Base-by-base conservation (phyloP, 2,797 vertebrate genomes). In the Sternarchorhynchus goeldii region DNA sequence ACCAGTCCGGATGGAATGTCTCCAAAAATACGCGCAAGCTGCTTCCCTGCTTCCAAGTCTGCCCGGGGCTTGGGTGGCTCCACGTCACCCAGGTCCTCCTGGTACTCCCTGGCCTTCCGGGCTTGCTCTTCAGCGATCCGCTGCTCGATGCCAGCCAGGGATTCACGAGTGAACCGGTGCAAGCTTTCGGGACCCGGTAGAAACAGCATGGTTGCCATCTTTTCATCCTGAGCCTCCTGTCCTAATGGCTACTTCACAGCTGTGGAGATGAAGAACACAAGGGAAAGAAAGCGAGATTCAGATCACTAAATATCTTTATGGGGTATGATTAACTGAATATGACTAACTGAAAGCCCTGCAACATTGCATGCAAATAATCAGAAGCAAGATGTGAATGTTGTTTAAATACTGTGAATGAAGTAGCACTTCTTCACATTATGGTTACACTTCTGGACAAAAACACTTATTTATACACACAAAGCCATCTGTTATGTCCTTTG, bases 161-260 rank as follows among this genome's bases (percentile, higher is more conserved):
- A 99, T 92, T 99, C 96, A 87, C 92, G 94, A 81, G 96, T 98
- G 95, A 99, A 98, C 92, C 95, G 96, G 93, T 95, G 96, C 93
- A 99, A 97, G 94, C 94, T 96, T 94, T 96, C 94, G 91, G 96
- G 93, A 95, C 96, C 95, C 87, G 96, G 94, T 95, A 96, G 95
- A 94, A 97, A 96, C 95, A 98, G 93, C 94, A 93, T 91, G 85
- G 93, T 92, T 92, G 96, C 96, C 97, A 99, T 99, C 94, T 99
- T 99, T 94, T 98, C 97, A 99, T 99, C 96, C 97, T 99, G 97
- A 95, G 93, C 87, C 91, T 91, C 91, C 93, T 94, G 92, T 95
- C 90, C 95, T 93, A 89, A 92, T 85, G 87, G 88, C 94, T 90
- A 86, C 87, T 90, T 78, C 73, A 94, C 90, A 92, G 91, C 95